These are phyloP conservation scores for Caenorhabditis sinica DNA, from an alignment of 2,888 invertebrate genomes.

Conservation along the genomic window DNA sequence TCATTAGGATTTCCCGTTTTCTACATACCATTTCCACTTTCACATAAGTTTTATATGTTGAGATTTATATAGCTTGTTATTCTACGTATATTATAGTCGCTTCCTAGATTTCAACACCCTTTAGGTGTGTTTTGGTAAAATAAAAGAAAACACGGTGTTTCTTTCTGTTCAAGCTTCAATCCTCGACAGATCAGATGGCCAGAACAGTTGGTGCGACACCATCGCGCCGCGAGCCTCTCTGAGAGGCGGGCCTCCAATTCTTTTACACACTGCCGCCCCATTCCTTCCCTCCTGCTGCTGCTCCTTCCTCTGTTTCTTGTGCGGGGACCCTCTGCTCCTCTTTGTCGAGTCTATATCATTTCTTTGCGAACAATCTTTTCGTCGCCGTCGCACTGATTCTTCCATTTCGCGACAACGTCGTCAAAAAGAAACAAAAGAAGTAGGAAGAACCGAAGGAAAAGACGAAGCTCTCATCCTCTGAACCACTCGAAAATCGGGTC, in stretches of 20 bases:
- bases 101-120: slow-evolving; percentile 46
- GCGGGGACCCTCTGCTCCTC: slow-evolving; percentile 34
- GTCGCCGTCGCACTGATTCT: slow-evolving; percentile 36
- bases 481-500: slow-evolving; percentile 43
- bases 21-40: slow-evolving; percentile 19
- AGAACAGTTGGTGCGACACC: slow-evolving; percentile 58
- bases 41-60: slow-evolving; percentile 57
- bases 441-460: slow-evolving; percentile 12
- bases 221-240: slow-evolving; percentile 21
- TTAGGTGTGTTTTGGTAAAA: slow-evolving; percentile 57
- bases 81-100: slow-evolving; percentile 25
- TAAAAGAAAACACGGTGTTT: slow-evolving; percentile 52
- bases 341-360: slow-evolving; percentile 56
- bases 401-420: slow-evolving; percentile 42
- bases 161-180: slow-evolving; percentile 21
- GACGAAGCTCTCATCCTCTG: slow-evolving; percentile 19
- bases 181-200: slow-evolving; percentile 51
- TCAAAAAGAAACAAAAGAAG: slow-evolving; percentile 29
- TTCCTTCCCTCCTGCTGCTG: slow-evolving; percentile 12
- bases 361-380: slow-evolving; percentile 45
- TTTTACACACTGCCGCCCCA: slow-evolving; percentile 47
- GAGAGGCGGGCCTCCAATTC: slow-evolving; percentile 40
- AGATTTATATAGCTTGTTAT: slow-evolving; percentile 46
- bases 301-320: slow-evolving; percentile 36
- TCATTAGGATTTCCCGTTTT: slow-evolving; percentile 40